A percentile compares a stretch with the other conserved stretches of the same genome.
Evolutionary conservation across 2,113 vertebrate genomes (phyloP).

Genomic region (Hystrix brachyura): DNA sequence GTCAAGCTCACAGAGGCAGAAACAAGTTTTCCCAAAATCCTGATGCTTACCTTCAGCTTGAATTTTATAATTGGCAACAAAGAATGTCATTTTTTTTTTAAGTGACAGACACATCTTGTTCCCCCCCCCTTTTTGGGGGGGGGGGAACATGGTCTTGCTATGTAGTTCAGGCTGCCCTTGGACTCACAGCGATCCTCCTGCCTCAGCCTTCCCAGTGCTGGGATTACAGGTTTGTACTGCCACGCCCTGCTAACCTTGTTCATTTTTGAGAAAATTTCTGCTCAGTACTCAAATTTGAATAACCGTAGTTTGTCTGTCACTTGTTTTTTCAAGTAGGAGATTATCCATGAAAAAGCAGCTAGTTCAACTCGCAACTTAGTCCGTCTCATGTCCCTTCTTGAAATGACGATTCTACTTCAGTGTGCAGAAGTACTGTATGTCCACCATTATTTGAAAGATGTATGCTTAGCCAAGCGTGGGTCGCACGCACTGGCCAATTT

Average conservation of each 20-base stretch:
- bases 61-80: slow-evolving; percentile 45
- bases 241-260: background rate
- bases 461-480: background rate
- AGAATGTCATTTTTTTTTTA: slow-evolving; percentile 36
- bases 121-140: too few species aligned
- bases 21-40: slow-evolving; percentile 66
- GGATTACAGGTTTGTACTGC: too few species aligned
- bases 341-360: background rate
- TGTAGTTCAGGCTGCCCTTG: too few species aligned
- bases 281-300: background rate
- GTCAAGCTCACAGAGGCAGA: background rate
- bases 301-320: background rate
- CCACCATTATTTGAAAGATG: background rate
- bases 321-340: background rate
- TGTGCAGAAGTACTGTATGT: background rate
- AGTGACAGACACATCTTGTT: background rate
- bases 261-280: slow-evolving; percentile 6
- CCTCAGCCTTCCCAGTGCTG: too few species aligned
- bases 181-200: too few species aligned
- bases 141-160: too few species aligned
- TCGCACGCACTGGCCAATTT: background rate
- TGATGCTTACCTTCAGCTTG: slow-evolving; percentile 6
- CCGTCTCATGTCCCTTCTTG: background rate
- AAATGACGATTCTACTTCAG: accelerated
- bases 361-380: background rate